Base-by-base conservation (phyloP, 2,113 vertebrate genomes). In the Percina caprodes region DNA sequence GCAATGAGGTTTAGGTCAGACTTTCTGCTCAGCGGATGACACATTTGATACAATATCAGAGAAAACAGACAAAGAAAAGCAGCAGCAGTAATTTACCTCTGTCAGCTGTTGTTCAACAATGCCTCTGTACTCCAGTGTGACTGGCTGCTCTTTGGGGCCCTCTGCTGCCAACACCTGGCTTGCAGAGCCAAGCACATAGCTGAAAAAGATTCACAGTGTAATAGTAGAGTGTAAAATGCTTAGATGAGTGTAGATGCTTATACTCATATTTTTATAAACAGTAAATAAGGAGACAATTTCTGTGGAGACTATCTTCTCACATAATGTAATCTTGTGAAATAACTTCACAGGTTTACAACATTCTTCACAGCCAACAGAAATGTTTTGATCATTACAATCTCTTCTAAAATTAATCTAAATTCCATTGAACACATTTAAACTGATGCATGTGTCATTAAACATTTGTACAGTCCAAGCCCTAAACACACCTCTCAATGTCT, bases 151-250 rank as follows among this genome's bases (percentile, higher is more conserved):
- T 69, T 89, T 74, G 45, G 79, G 13, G 85, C 83, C 90, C 86
- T 91, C 86, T 86, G 84, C 89, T 90, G 94, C 39, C 89, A 92
- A 80, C 86, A 82, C 88, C 90, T 95, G 92, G 49, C 26, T 69
- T 1, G 90, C 83, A 74, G 94, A 94, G 23, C 94, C 95, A 6
- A 96, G 80, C 54, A 93, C 88, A 39, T 95, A 96, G 71, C 95
- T 96, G 84, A 6, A 88, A 66, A 55, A 45, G 10, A 68, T 30
- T 39, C 21, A 74, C 59, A 83, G 23, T 16, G 9, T 14, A 14
- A 46, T 24, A 6, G 52, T 23, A 68, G 8, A 62, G 6, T 42
- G 45, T 1, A 48, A 21, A 48, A 42, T n/a, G 10, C 11, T 30
- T 30, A 30, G 30, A 30, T 30, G 30, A 30, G 30, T 3, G 30